Evolutionary conservation across 1,140 invertebrate species (phyloP).

Genomic region (Drosophila rhopaloa): DNA sequence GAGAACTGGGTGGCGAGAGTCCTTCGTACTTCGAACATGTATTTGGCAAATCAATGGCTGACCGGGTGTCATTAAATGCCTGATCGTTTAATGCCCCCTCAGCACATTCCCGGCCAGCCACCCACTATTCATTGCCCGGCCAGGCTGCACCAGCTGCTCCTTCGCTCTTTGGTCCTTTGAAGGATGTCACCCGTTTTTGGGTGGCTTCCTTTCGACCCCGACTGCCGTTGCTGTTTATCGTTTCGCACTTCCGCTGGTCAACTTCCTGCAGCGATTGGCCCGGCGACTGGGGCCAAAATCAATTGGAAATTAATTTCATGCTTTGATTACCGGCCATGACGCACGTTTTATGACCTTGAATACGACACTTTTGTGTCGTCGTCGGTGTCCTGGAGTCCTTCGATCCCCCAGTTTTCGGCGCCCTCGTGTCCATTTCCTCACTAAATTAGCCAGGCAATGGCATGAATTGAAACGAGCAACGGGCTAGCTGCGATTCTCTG

Average conservation of each 20-base stretch:
- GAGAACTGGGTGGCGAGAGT: background rate
- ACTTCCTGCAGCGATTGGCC: slow-evolving; percentile 78
- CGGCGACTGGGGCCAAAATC: slow-evolving; percentile 73
- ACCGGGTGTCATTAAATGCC: slow-evolving; percentile 81
- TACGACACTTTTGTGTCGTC: slow-evolving; percentile 78
- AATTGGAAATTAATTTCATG: slow-evolving; percentile 83
- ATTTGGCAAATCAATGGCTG: slow-evolving; percentile 80
- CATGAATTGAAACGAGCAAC: slow-evolving; percentile 76
- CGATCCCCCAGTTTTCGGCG: background rate
- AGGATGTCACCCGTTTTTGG: slow-evolving; percentile 51
- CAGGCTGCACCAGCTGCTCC: slow-evolving; percentile 33
- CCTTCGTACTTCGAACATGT: slow-evolving; percentile 49
- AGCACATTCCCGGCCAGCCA: slow-evolving; percentile 2
- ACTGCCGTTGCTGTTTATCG: slow-evolving; percentile 73
- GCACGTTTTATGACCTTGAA: slow-evolving; percentile 83
- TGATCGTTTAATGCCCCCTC: slow-evolving; percentile 76
- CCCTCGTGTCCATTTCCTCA: slow-evolving; percentile 68
- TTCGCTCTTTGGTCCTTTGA: slow-evolving; percentile 15
- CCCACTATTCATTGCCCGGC: background rate
- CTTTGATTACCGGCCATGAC: slow-evolving; percentile 82
- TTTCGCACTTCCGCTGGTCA: slow-evolving; percentile 81
- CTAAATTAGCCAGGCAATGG: slow-evolving; percentile 80
- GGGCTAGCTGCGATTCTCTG: slow-evolving; percentile 16
- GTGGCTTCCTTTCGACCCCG: slow-evolving; percentile 21
- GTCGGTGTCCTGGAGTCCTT: slow-evolving; percentile 15